Evolutionary conservation across 2,888 invertebrate species (phyloP).

Genomic region (Cremastinae sp.): DNA sequence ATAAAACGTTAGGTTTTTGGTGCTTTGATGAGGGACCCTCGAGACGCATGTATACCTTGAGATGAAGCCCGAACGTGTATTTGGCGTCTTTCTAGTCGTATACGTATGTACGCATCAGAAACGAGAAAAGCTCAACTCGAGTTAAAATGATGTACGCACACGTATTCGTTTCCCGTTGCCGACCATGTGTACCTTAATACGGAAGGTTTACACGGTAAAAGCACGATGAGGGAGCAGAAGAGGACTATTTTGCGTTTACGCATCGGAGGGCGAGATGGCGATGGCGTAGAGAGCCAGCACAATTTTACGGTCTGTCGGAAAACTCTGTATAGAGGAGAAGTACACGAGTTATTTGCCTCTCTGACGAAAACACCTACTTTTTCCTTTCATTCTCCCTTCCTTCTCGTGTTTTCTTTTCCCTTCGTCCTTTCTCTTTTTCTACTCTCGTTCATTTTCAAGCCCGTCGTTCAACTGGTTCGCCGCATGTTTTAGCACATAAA

Average conservation of each 20-base stretch:
- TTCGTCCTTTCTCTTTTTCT: conserved; percentile 14
- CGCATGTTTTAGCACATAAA: conserved; percentile 48
- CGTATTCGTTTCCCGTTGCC: neutral
- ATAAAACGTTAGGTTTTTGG: neutral
- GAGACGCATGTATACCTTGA: conserved; percentile 15
- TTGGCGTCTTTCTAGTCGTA: conserved; percentile 9
- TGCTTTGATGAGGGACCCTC: neutral
- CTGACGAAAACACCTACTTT: conserved; percentile 62
- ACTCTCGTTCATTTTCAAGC: conserved; percentile 14
- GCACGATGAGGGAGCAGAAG: conserved; percentile 12
- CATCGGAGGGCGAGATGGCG: conserved; percentile 53
- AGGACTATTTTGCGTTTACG: conserved; percentile 58
- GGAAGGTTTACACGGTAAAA: conserved; percentile 2
- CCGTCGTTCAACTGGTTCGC: conserved; percentile 43
- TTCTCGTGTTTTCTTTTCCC: conserved; percentile 14
- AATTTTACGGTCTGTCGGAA: conserved; percentile 62
- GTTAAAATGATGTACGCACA: conserved; percentile 13
- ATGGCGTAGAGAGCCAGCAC: conserved; percentile 49
- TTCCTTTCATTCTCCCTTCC: conserved; percentile 19
- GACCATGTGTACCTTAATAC: neutral
- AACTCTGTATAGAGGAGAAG: conserved; percentile 44
- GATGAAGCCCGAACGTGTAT: neutral
- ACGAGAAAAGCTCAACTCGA: conserved; percentile 24
- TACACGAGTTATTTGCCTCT: conserved; percentile 38
- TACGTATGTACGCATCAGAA: conserved; percentile 10